phyloP scores from a whole-genome alignment of 1,140 invertebrate species.

The Megalopta genalis region DNA sequence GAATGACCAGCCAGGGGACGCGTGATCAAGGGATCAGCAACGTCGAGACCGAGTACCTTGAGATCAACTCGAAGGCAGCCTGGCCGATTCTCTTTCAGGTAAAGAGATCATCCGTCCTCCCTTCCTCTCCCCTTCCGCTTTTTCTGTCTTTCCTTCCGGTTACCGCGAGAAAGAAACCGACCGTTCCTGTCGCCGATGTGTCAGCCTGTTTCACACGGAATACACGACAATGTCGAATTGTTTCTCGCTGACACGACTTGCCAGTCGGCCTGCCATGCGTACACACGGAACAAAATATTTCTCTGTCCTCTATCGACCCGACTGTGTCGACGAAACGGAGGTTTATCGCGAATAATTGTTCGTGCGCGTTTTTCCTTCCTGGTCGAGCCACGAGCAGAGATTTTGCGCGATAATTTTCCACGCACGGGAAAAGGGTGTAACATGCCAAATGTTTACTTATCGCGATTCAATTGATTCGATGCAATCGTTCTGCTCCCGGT shows the following conservation, averaged over 20 bases:
- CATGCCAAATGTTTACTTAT: constrained; percentile 10
- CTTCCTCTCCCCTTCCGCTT: constrained; percentile 1
- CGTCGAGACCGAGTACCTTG: constrained; percentile 85
- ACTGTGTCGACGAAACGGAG: not conserved
- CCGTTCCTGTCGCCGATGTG: constrained; percentile 25
- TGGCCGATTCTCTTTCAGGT: constrained; percentile 87
- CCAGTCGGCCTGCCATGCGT: not conserved
- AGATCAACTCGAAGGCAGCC: constrained; percentile 83
- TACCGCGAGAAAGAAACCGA: constrained; percentile 15
- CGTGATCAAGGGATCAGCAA: constrained; percentile 75
- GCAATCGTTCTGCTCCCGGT: too few relatives aligned
- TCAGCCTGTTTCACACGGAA: constrained; percentile 3
- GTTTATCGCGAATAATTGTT: not conserved
- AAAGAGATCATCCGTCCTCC: not conserved
- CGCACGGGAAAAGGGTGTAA: not conserved
- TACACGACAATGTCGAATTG: constrained; percentile 14
- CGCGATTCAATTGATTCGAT: constrained; percentile 5
- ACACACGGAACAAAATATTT: not conserved
- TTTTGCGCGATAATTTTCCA: not conserved
- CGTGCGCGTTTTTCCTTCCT: not conserved
- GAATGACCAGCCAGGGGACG: constrained; percentile 57
- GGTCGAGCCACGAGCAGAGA: not conserved
- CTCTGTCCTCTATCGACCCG: not conserved
- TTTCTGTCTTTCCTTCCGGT: constrained; percentile 39
- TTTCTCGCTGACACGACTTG: constrained; percentile 31